These are phyloP conservation scores for Ricordea florida DNA, from an alignment of 92 coral and sea anemone species.

Conservation along the genomic window DNA sequence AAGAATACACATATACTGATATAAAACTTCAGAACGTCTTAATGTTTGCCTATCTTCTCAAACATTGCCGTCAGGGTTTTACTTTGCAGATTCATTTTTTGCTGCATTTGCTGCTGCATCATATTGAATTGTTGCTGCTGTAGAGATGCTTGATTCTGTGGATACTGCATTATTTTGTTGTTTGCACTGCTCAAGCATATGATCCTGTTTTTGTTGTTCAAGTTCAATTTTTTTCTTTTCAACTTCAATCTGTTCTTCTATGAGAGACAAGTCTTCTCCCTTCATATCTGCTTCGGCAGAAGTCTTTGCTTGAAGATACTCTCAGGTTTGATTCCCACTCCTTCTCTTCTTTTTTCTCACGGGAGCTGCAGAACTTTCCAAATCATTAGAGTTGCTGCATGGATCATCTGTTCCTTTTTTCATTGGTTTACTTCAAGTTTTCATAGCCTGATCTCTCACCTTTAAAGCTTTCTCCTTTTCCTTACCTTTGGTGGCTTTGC, in stretches of 20 bases:
- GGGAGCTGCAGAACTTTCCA: background rate
- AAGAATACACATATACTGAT: too few species aligned
- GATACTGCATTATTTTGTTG: constrained; percentile 21
- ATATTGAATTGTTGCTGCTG: constrained; percentile 33
- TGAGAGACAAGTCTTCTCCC: constrained; percentile 37
- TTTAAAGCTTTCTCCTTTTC: constrained; percentile 41
- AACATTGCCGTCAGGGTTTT: constrained; percentile 26
- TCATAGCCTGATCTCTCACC: constrained; percentile 49
- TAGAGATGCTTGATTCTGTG: constrained; percentile 26
- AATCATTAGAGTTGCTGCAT: background rate
- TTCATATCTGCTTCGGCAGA: constrained; percentile 28
- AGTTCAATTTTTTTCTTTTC: constrained; percentile 4
- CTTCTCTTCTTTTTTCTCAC: constrained; percentile 38
- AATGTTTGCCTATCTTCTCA: constrained; percentile 26
- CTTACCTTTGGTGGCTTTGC: background rate
- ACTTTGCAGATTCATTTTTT: constrained; percentile 21
- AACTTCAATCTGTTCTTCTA: constrained; percentile 23
- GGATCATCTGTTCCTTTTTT: constrained; percentile 9
- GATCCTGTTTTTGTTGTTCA: constrained; percentile 39
- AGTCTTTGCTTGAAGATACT: constrained; percentile 26
- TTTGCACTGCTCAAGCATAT: constrained; percentile 19
- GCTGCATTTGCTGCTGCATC: constrained; percentile 31
- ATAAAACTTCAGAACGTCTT: too few species aligned
- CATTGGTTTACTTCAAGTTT: constrained; percentile 34
- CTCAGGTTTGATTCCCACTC: constrained; percentile 32